Conservation (phyloP, 2,113 vertebrate genomes). For the Mirza zaza region DNA sequence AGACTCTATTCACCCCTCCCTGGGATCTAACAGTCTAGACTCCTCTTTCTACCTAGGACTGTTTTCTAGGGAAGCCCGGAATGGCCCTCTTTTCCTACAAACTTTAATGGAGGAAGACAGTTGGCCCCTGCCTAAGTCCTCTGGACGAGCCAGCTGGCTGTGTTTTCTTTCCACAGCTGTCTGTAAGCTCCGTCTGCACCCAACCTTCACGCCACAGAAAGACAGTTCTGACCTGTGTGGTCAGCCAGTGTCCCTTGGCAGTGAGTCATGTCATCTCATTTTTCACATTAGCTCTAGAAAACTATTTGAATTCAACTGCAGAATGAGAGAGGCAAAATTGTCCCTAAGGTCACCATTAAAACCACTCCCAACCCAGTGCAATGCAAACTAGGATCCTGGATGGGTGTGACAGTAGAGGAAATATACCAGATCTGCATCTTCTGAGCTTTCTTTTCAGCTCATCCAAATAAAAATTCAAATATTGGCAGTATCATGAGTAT, state of each 20-base stretch:
- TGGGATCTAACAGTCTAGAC: not conserved
- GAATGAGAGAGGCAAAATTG: not conserved
- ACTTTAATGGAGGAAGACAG: not conserved
- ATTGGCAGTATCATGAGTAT: not conserved
- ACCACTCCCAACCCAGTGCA: not conserved
- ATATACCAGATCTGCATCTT: not conserved
- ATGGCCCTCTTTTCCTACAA: not conserved
- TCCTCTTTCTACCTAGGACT: not conserved
- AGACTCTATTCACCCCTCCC: not conserved
- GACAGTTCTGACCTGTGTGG: not conserved
- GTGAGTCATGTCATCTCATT: not conserved
- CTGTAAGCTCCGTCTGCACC: not conserved
- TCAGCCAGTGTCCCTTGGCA: not conserved
- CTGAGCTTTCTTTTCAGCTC: not conserved
- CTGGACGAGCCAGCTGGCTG: slow-evolving; percentile 13
- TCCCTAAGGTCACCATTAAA: not conserved
- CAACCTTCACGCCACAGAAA: not conserved
- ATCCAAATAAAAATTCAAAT: not conserved
- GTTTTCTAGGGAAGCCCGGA: not conserved
- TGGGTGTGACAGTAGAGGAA: not conserved
- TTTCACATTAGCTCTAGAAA: not conserved
- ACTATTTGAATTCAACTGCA: slow-evolving; percentile 33
- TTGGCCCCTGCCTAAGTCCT: not conserved
- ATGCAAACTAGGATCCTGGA: not conserved
- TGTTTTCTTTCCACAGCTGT: not conserved